Conservation (phyloP, 2,113 vertebrate species). For the Dasyurus viverrinus region DNA sequence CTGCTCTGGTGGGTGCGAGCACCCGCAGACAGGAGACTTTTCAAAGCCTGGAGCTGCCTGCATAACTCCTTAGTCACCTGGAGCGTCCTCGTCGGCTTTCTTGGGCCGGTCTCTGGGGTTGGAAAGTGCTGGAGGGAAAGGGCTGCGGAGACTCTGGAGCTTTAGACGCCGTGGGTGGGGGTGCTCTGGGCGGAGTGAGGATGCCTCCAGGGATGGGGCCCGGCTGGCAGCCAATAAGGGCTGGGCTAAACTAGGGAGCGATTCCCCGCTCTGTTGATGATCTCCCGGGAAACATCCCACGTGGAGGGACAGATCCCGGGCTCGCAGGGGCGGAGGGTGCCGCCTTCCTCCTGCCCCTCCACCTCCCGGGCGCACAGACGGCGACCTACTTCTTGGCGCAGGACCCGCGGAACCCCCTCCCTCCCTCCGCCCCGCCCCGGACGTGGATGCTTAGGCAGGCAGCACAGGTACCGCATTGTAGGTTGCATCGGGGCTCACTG, state of each 20-base stretch:
- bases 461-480: neutral
- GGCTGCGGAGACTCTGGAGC: accelerated
- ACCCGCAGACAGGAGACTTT: neutral
- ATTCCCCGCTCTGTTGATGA: conserved; percentile 72
- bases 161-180: neutral
- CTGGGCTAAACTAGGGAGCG: neutral
- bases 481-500: accelerated
- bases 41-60: neutral
- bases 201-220: neutral
- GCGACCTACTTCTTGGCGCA: neutral
- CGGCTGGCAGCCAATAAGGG: neutral
- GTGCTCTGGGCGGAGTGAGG: neutral
- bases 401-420: neutral
- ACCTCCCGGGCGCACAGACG: neutral
- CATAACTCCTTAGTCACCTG: neutral
- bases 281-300: conserved; percentile 76
- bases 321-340: accelerated
- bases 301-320: neutral
- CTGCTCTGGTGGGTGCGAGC: neutral
- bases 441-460: neutral
- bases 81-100: neutral
- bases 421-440: neutral
- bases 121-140: neutral
- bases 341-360: accelerated
- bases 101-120: neutral